Conservation (phyloP, 2,113 vertebrate genomes). For the Equus quagga region DNA sequence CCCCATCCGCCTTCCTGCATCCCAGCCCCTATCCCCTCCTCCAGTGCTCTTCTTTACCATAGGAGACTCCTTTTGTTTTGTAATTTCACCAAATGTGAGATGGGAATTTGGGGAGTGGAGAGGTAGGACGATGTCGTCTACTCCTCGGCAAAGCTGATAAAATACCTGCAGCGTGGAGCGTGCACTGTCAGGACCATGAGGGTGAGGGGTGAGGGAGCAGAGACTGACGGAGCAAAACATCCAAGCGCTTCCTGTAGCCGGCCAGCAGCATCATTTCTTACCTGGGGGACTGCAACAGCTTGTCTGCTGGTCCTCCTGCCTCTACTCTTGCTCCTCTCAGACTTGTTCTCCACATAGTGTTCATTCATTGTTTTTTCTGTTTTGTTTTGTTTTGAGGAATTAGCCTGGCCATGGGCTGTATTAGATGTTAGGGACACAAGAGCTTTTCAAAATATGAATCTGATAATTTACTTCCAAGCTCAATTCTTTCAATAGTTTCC, state of each 20-base stretch:
- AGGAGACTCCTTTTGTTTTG: neutral
- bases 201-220: neutral
- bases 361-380: too few species aligned
- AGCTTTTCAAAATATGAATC: neutral
- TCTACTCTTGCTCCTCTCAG: neutral
- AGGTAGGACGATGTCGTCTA: neutral
- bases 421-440: neutral
- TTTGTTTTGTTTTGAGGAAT: neutral
- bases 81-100: neutral
- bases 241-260: neutral
- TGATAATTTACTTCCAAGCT: neutral
- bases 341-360: neutral
- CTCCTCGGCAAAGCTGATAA: neutral
- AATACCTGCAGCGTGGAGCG: neutral
- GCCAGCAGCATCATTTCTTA: too few species aligned
- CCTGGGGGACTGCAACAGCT: neutral
- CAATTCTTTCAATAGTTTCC: neutral
- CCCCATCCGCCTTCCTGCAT: neutral
- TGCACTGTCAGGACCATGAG: rapidly evolving
- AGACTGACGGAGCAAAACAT: rapidly evolving
- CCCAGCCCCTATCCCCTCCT: rapidly evolving
- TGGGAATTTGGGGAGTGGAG: neutral
- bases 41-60: neutral
- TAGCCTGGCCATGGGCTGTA: neutral
- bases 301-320: neutral